phyloP scores from a whole-genome alignment of 2,113 vertebrate species.

The Recurvirostra avosetta region DNA sequence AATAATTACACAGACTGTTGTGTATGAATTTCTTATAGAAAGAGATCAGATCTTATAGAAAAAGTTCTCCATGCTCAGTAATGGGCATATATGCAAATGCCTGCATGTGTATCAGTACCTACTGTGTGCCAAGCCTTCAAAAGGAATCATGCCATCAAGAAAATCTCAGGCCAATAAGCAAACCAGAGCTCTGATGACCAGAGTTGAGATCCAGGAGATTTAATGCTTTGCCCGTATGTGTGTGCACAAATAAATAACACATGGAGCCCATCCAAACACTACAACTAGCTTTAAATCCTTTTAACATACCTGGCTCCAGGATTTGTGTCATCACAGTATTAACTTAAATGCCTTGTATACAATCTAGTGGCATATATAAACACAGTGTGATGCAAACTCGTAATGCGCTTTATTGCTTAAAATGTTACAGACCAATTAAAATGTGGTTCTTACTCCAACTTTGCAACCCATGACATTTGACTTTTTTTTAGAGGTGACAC shows the following conservation, averaged over 20 bases:
- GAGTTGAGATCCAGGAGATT: not conserved
- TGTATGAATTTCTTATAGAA: not conserved
- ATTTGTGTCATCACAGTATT: not conserved
- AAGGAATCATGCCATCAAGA: fast-evolving
- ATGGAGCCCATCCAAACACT: not conserved
- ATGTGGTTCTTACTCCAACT: not conserved
- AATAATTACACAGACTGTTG: not conserved
- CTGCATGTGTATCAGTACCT: fast-evolving
- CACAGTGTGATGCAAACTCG: not conserved
- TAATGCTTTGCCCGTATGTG: not conserved
- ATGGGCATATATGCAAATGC: too few species aligned
- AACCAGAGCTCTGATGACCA: not conserved
- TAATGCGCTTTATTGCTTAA: not conserved
- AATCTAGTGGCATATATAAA: not conserved
- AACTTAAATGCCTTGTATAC: not conserved
- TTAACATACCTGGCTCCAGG: not conserved
- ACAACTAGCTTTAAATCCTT: not conserved
- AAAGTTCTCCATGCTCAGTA: not conserved
- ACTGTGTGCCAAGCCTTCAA: not conserved
- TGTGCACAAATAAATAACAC: fast-evolving
- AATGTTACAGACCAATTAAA: not conserved
- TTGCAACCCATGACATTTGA: not conserved
- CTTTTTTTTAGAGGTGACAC: not conserved
- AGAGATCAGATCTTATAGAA: not conserved
- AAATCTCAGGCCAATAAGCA: not conserved